These are phyloP conservation scores for Allygus modestus DNA, from an alignment of 2,888 invertebrate genomes.

Conservation along the genomic window DNA sequence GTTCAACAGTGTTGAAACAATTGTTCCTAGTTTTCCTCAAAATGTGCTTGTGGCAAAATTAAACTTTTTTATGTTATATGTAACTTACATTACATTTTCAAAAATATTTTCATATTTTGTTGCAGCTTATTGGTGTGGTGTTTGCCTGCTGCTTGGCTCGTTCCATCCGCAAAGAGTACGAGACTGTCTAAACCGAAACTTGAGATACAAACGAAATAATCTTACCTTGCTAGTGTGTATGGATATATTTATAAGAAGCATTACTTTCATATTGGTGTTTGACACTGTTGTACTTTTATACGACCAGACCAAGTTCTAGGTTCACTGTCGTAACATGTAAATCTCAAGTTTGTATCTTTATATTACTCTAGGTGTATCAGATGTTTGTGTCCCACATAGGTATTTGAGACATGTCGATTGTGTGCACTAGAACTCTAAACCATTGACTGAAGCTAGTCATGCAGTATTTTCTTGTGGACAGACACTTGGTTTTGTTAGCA, in stretches of 20 bases:
- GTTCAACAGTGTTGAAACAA: too few relatives aligned
- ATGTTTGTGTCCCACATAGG: background rate
- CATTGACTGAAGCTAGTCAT: constrained; percentile 31
- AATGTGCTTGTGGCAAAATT: too few relatives aligned
- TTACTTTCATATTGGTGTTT: constrained; percentile 47
- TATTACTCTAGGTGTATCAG: constrained; percentile 26
- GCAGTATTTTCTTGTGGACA: background rate
- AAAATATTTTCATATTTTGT: constrained; percentile 37
- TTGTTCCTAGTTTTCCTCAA: too few relatives aligned
- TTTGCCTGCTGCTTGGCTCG: constrained; percentile 96
- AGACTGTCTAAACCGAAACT: constrained; percentile 68
- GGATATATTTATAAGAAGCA: constrained; percentile 24
- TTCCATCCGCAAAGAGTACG: constrained; percentile 85
- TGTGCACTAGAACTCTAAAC: background rate
- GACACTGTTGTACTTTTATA: constrained; percentile 46
- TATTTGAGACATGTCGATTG: background rate
- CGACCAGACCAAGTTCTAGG: constrained; percentile 26
- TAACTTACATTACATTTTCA: too few relatives aligned
- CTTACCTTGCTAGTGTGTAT: constrained; percentile 21
- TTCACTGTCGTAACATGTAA: constrained; percentile 26
- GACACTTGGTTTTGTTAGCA: background rate
- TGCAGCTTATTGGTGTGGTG: constrained; percentile 88
- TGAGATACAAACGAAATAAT: background rate
- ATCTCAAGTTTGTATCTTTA: constrained; percentile 56
- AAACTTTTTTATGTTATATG: too few relatives aligned